These are phyloP conservation scores for Pyralis farinalis DNA, from an alignment of 2,888 invertebrate species.

Conservation along the genomic window DNA sequence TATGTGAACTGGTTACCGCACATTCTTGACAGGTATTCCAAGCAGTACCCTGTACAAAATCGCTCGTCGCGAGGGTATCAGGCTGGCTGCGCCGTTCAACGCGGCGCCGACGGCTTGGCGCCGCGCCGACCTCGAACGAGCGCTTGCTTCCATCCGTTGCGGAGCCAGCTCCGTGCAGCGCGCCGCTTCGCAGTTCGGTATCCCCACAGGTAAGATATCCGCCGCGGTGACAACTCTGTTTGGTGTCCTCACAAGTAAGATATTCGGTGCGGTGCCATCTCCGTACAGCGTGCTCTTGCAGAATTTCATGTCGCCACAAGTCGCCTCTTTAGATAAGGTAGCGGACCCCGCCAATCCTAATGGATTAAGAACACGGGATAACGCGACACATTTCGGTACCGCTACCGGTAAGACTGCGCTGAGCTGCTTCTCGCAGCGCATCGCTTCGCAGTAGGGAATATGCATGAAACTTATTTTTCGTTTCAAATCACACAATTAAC, in stretches of 20 bases:
- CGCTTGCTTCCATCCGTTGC: slow-evolving; percentile 89
- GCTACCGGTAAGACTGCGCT: slow-evolving; percentile 65
- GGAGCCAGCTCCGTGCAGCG: slow-evolving; percentile 92
- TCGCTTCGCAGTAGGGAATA: slow-evolving; percentile 64
- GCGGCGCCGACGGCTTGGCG: slow-evolving; percentile 95
- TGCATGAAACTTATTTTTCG: no score
- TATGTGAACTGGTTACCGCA: no score
- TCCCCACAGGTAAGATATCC: slow-evolving; percentile 85
- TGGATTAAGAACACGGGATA: no score
- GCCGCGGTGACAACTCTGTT: neutral
- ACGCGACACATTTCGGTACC: slow-evolving; percentile 91
- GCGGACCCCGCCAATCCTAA: no score
- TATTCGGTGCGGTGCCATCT: no score
- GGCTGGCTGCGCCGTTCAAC: slow-evolving; percentile 94
- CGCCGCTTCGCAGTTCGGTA: slow-evolving; percentile 92
- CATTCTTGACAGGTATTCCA: slow-evolving; percentile 89
- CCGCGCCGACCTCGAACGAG: slow-evolving; percentile 90
- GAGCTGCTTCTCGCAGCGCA: no score
- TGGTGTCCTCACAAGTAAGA: slow-evolving; percentile 77
- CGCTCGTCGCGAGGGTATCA: slow-evolving; percentile 93
- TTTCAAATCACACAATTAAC: no score
- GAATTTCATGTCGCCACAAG: no score
- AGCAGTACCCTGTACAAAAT: slow-evolving; percentile 96
- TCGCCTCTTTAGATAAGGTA: no score
- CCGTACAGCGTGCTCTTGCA: slow-evolving; percentile 85